phyloP scores from a whole-genome alignment of 2,797 vertebrate genomes.

The Crocidura indochinensis region DNA sequence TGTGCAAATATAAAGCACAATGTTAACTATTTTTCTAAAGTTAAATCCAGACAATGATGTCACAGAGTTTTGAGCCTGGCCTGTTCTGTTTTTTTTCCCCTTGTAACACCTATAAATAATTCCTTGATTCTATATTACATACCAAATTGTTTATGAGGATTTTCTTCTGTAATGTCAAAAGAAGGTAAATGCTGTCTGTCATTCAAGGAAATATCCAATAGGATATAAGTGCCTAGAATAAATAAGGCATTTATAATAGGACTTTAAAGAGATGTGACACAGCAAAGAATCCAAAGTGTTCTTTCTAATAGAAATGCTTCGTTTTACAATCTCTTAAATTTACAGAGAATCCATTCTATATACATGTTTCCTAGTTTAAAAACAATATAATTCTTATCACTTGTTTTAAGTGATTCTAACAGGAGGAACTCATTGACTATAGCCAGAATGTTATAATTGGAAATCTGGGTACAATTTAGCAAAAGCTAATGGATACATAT shows the following conservation, averaged over 20 bases:
- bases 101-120: background rate
- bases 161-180: slow-evolving; percentile 1
- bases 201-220: background rate
- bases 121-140: background rate
- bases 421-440: slow-evolving; percentile 78
- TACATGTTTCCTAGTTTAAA: slow-evolving; percentile 74
- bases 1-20: slow-evolving; percentile 15
- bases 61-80: background rate
- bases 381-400: slow-evolving; percentile 72
- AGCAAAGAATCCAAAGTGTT: slow-evolving; percentile 56
- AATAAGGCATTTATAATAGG: background rate
- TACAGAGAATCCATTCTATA: slow-evolving; percentile 73
- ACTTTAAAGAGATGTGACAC: background rate
- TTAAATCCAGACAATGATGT: slow-evolving; percentile 1
- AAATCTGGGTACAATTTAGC: slow-evolving; percentile 82
- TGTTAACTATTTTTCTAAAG: background rate
- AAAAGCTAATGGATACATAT: slow-evolving; percentile 83
- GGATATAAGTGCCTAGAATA: background rate
- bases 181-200: background rate
- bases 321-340: slow-evolving; percentile 72
- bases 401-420: slow-evolving; percentile 81
- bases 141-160: background rate
- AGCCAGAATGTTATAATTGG: slow-evolving; percentile 82
- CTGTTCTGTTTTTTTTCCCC: slow-evolving; percentile 2
- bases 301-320: slow-evolving; percentile 66